Percentiles rank a stretch among this genome's conserved stretches.
Conservation (phyloP, 1,140 invertebrate species). For the Conopomorpha cramerella region DNA sequence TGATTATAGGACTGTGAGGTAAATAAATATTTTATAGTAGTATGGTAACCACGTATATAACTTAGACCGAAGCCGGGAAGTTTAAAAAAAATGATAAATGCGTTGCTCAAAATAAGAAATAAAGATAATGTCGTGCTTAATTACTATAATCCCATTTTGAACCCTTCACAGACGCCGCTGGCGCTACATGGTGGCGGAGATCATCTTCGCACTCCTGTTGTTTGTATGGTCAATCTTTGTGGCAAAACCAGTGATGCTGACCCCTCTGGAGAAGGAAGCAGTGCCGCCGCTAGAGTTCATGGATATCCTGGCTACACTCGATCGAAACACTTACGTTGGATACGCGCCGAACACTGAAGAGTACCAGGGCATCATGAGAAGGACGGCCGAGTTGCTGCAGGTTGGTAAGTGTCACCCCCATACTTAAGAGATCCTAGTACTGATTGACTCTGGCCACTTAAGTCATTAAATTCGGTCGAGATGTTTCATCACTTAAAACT, state of each 20-base stretch:
- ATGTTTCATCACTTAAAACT: too few relatives aligned
- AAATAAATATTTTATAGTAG: too few relatives aligned
- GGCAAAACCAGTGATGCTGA: constrained; percentile 36
- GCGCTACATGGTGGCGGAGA: constrained; percentile 18
- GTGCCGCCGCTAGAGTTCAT: constrained; percentile 13
- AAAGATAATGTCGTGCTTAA: too few relatives aligned
- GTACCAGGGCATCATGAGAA: constrained; percentile 19
- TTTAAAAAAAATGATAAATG: too few relatives aligned
- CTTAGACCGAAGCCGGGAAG: too few relatives aligned
- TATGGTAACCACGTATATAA: too few relatives aligned
- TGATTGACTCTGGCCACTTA: too few relatives aligned
- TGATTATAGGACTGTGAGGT: too few relatives aligned
- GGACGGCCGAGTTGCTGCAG: constrained; percentile 14
- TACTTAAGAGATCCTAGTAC: too few relatives aligned
- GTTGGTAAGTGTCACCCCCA: constrained; percentile 17
- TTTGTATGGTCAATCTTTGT: constrained; percentile 20
- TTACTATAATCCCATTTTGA: too few relatives aligned
- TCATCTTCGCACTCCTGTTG: constrained; percentile 18
- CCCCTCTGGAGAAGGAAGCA: constrained; percentile 21
- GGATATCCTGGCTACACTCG: constrained; percentile 18
- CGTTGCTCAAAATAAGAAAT: too few relatives aligned
- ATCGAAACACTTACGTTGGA: constrained; percentile 19
- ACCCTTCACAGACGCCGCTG: constrained; percentile 11
- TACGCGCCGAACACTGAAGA: constrained; percentile 26
- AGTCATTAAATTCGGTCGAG: too few relatives aligned